A percentile compares a stretch with the other conserved stretches of the same genome.
Evolutionary conservation across 2,113 vertebrate genomes (phyloP).

Genomic region (Silurus glanis): DNA sequence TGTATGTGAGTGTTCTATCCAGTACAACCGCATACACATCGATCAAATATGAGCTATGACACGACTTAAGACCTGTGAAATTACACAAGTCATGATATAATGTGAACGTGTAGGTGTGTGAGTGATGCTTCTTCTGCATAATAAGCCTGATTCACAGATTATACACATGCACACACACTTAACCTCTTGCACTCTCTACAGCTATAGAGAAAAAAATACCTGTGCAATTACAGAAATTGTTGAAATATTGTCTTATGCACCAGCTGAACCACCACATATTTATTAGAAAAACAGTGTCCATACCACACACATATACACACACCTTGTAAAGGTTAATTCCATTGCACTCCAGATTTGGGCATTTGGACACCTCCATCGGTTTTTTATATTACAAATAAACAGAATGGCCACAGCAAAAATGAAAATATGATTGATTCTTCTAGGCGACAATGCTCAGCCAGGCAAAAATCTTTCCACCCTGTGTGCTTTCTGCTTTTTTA

Average conservation of each 20-base stretch:
- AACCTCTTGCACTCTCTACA: neutral
- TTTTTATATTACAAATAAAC: conserved; percentile 36
- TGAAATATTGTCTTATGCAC: neutral
- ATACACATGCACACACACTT: neutral
- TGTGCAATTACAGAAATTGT: neutral
- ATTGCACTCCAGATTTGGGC: conserved; percentile 58
- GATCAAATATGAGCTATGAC: conserved; percentile 9
- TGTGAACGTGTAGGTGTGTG: conserved; percentile 7
- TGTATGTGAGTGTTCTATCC: neutral
- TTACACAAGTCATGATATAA: conserved; percentile 14
- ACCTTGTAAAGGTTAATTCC: conserved; percentile 64
- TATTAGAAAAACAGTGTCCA: neutral
- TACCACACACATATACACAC: neutral
- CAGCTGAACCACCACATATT: neutral
- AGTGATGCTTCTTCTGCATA: conserved; percentile 1
- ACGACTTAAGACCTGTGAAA: neutral
- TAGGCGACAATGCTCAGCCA: conserved; percentile 2
- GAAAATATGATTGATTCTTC: conserved; percentile 50
- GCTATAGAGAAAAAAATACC: neutral
- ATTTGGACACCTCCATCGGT: conserved; percentile 2
- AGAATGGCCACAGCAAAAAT: conserved; percentile 28
- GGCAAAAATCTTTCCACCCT: neutral
- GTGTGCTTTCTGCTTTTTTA: conserved; percentile 19
- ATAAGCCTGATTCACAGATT: neutral
- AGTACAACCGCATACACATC: conserved; percentile 3